These are phyloP conservation scores for Staurois parvus DNA, from an alignment of 2,797 vertebrate genomes.

Conservation along the genomic window DNA sequence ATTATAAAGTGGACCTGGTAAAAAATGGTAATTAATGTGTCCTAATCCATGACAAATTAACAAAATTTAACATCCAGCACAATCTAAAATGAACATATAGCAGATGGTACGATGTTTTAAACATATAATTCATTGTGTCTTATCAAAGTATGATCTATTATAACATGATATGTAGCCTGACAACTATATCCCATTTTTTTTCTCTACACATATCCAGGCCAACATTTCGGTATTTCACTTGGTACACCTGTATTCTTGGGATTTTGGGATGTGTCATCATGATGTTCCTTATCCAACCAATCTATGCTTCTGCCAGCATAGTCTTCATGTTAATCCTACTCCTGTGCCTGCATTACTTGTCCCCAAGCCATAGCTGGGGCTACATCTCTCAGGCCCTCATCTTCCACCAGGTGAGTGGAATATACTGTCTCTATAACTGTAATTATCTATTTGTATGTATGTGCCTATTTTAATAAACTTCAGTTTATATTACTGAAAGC, in stretches of 20 bases:
- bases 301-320: constrained; percentile 87
- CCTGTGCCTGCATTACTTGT: constrained; percentile 89
- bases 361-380: constrained; percentile 91
- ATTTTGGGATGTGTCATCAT: constrained; percentile 86
- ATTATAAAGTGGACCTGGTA: too few species aligned
- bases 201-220: constrained; percentile 74
- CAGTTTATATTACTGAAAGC: too few species aligned
- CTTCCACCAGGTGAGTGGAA: constrained; percentile 86
- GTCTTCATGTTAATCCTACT: constrained; percentile 89
- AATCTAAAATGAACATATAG: not conserved
- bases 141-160: not conserved
- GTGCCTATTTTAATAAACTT: too few species aligned
- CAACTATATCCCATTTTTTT: not conserved
- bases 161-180: not conserved
- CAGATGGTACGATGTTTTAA: not conserved
- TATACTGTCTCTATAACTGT: not conserved
- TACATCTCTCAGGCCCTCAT: constrained; percentile 94
- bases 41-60: too few species aligned
- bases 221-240: constrained; percentile 90
- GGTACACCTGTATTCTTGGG: constrained; percentile 88
- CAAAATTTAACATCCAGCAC: not conserved
- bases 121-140: too few species aligned
- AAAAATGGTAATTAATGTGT: too few species aligned
- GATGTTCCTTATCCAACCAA: constrained; percentile 92
- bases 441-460: not conserved